Conservation (phyloP, 2,888 invertebrate species). For the Zele albiditarsus region DNA sequence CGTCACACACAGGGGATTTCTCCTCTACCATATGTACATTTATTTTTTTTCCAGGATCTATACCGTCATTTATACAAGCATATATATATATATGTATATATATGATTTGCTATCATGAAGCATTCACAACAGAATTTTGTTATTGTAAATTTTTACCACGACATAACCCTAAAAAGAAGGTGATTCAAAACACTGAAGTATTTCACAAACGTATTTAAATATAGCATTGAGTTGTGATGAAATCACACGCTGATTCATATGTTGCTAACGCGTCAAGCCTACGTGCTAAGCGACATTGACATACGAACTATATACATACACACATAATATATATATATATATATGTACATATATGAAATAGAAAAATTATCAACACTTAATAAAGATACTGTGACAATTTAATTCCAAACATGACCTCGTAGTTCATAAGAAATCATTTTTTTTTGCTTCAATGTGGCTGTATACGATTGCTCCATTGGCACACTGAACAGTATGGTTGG, state of each 20-base stretch:
- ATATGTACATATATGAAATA: neutral
- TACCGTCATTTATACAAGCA: neutral
- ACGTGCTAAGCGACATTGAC: neutral
- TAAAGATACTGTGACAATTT: neutral
- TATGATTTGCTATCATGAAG: neutral
- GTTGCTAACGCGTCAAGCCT: neutral
- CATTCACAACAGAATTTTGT: neutral
- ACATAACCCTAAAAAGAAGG: neutral
- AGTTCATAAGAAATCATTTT: neutral
- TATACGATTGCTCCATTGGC: too few species aligned
- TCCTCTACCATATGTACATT: neutral
- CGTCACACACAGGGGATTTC: constrained; percentile 3
- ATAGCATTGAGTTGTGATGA: neutral
- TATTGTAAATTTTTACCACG: neutral
- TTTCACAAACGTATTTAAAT: neutral
- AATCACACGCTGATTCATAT: constrained; percentile 1
- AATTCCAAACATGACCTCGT: neutral
- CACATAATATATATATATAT: neutral
- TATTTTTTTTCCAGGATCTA: neutral
- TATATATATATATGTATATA: neutral
- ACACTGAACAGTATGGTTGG: too few species aligned
- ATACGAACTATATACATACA: neutral
- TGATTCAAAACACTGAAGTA: neutral
- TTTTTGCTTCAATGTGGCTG: too few species aligned
- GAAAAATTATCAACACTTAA: neutral